phyloP scores from a whole-genome alignment of 1,140 invertebrate species.

The Aplysia californica region DNA sequence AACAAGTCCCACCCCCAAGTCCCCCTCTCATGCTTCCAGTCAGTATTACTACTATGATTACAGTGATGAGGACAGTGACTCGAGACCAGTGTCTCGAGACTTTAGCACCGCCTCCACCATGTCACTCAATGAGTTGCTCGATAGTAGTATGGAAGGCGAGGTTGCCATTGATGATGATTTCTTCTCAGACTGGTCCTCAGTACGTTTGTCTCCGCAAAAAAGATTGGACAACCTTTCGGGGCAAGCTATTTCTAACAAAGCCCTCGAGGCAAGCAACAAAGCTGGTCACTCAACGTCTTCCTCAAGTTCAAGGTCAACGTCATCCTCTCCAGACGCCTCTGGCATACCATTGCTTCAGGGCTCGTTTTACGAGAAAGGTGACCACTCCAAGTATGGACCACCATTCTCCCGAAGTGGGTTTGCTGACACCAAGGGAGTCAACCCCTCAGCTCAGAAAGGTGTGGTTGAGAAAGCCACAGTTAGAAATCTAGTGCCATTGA shows the following conservation, averaged over 20 bases:
- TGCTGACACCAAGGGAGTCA: too few species aligned
- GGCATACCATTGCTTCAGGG: background rate
- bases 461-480: background rate
- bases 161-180: conserved; percentile 53
- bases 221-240: conserved; percentile 7
- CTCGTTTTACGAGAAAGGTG: too few species aligned
- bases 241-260: background rate
- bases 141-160: conserved; percentile 48
- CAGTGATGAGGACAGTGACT: conserved; percentile 61
- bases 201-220: conserved; percentile 32
- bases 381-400: too few species aligned
- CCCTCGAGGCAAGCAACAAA: conserved; percentile 7
- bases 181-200: conserved; percentile 47
- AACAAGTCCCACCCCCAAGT: conserved; percentile 5
- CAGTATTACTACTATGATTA: conserved; percentile 63
- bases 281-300: background rate
- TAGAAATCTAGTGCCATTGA: background rate
- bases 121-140: conserved; percentile 58
- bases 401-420: background rate
- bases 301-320: background rate
- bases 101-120: conserved; percentile 51
- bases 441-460: background rate
- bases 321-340: conserved; percentile 14
- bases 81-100: conserved; percentile 48
- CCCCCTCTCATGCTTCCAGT: conserved; percentile 30